A percentile compares a stretch with the other conserved stretches of the same genome.
Evolutionary conservation across 2,888 invertebrate species (phyloP).

Genomic region (Dryobota labecula): DNA sequence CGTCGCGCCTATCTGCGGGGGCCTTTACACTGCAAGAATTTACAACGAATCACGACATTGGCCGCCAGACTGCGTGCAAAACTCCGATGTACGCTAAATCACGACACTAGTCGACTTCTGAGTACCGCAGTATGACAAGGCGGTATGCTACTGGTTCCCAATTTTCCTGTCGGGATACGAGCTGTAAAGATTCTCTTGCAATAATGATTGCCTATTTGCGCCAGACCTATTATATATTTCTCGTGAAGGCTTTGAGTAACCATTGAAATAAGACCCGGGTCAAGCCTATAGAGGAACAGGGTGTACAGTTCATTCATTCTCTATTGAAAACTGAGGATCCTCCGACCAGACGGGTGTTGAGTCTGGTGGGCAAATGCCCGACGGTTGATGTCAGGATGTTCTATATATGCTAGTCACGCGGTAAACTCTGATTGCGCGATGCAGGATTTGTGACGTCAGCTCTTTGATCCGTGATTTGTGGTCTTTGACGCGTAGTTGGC

Average conservation of each 20-base stretch:
- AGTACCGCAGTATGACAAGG: background rate
- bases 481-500: no score
- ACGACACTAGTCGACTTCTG: background rate
- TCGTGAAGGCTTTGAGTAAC: background rate
- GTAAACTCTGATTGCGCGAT: no score
- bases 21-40: background rate
- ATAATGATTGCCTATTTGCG: background rate
- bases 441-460: no score
- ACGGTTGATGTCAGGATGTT: no score
- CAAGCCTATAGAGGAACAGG: no score
- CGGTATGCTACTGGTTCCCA: background rate
- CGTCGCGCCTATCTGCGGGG: no score
- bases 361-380: no score
- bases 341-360: no score
- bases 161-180: background rate
- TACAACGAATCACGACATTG: background rate
- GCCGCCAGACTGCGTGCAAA: background rate
- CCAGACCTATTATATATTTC: background rate
- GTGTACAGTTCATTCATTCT: no score
- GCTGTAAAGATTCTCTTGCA: background rate
- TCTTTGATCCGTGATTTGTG: no score
- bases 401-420: no score
- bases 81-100: background rate
- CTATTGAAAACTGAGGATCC: no score
- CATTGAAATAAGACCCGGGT: background rate